Conservation (phyloP, 30 jellyfish, hydroid and myxozoan genomes). For the Aurelia coerulea region DNA sequence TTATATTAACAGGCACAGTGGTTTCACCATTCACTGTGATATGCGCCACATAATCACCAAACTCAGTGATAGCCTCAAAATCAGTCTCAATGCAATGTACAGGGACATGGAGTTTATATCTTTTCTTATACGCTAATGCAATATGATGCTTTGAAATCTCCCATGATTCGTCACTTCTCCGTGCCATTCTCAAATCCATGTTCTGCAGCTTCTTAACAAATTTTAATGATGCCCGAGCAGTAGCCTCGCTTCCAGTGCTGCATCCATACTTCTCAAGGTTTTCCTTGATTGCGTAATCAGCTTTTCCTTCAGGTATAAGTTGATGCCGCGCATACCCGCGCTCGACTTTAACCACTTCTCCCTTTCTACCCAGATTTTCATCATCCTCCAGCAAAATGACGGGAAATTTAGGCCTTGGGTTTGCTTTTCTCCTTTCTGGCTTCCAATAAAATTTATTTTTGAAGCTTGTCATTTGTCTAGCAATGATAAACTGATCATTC, state of each 20-base stretch:
- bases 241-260: conserved; percentile 3
- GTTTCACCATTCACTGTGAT: conserved; percentile 59
- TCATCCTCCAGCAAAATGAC: conserved; percentile 74
- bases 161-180: conserved; percentile 69
- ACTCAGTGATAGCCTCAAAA: conserved; percentile 46
- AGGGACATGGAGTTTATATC: conserved; percentile 61
- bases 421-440: conserved; percentile 46
- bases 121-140: conserved; percentile 27
- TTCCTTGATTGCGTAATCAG: conserved; percentile 72
- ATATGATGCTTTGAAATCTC: conserved; percentile 72
- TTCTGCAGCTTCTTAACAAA: conserved; percentile 44
- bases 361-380: conserved; percentile 65
- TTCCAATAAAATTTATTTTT: conserved; percentile 63
- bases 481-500: background rate
- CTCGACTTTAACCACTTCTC: conserved; percentile 73
- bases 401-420: conserved; percentile 71
- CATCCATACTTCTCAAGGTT: conserved; percentile 44
- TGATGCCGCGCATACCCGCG: conserved; percentile 76
- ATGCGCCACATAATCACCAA: conserved; percentile 52
- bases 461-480: conserved; percentile 37
- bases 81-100: conserved; percentile 69
- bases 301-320: conserved; percentile 65
- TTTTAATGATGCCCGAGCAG: conserved; percentile 56
- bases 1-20: conserved; percentile 44
- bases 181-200: conserved; percentile 19